Conservation (phyloP, 2,113 vertebrate genomes). For the Erpornis zantholeuca region DNA sequence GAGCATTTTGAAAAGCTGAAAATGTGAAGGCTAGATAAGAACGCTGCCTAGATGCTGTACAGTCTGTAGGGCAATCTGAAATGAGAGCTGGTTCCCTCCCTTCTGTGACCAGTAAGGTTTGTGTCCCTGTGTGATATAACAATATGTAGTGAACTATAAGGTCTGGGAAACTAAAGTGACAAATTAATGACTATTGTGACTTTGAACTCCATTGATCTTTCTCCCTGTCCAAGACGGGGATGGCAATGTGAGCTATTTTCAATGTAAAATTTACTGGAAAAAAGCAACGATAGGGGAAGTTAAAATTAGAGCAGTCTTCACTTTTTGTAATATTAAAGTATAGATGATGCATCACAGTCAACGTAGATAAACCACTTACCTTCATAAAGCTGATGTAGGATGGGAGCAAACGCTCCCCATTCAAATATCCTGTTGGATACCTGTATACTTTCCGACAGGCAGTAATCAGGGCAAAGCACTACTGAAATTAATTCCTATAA, state of each 20-base stretch:
- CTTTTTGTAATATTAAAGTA: neutral
- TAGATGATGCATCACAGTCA: neutral
- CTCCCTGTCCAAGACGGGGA: neutral
- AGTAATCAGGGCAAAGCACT: constrained; percentile 27
- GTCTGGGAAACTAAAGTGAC: neutral
- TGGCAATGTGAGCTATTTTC: neutral
- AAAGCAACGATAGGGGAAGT: neutral
- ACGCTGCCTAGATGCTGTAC: neutral
- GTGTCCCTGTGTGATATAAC: neutral
- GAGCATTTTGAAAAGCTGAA: neutral
- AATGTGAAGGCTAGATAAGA: neutral
- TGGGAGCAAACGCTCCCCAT: neutral
- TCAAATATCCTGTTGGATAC: constrained; percentile 16
- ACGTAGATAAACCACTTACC: constrained; percentile 3
- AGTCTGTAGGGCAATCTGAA: neutral
- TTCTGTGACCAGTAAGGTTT: neutral
- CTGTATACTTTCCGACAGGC: neutral
- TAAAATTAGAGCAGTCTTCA: neutral
- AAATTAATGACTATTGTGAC: neutral
- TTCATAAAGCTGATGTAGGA: neutral
- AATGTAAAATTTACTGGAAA: neutral
- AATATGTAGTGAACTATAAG: neutral
- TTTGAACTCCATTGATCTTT: neutral
- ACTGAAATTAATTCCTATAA: constrained; percentile 37
- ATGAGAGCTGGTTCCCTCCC: neutral